These are phyloP conservation scores for Hypolimnas misippus DNA, from an alignment of 2,888 invertebrate genomes.

Conservation along the genomic window DNA sequence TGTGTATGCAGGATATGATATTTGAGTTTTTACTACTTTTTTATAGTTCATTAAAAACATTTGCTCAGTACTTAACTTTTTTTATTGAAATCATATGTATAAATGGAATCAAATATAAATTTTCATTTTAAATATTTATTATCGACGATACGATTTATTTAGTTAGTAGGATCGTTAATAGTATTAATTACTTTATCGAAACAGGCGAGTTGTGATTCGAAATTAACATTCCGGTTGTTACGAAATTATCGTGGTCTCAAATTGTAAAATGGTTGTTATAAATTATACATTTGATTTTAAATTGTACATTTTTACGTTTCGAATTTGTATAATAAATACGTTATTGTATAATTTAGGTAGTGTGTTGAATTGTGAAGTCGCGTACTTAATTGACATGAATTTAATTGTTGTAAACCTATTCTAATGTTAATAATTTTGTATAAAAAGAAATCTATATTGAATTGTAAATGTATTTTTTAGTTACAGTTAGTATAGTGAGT, in stretches of 20 bases:
- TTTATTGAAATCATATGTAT: not conserved
- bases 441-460: not conserved
- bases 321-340: not conserved
- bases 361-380: not conserved
- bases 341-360: not conserved
- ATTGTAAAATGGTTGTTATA: conserved; percentile 41
- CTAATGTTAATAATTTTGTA: not conserved
- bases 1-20: not conserved
- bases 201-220: conserved; percentile 56
- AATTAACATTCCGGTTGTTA: conserved; percentile 71
- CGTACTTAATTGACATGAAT: not conserved
- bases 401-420: not conserved
- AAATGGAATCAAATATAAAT: not conserved
- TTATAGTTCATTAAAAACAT: not conserved
- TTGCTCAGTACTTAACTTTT: conserved; percentile 8
- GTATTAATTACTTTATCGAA: not conserved
- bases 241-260: conserved; percentile 69
- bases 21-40: not conserved
- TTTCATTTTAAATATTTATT: not conserved
- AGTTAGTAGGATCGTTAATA: not conserved
- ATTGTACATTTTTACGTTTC: conserved; percentile 13
- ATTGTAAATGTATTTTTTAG: not conserved
- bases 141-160: conserved; percentile 5
- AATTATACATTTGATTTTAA: conserved; percentile 24
- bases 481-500: not conserved